These are phyloP conservation scores for Stenolophus ochropezus DNA, from an alignment of 2,888 invertebrate genomes.

Conservation along the genomic window DNA sequence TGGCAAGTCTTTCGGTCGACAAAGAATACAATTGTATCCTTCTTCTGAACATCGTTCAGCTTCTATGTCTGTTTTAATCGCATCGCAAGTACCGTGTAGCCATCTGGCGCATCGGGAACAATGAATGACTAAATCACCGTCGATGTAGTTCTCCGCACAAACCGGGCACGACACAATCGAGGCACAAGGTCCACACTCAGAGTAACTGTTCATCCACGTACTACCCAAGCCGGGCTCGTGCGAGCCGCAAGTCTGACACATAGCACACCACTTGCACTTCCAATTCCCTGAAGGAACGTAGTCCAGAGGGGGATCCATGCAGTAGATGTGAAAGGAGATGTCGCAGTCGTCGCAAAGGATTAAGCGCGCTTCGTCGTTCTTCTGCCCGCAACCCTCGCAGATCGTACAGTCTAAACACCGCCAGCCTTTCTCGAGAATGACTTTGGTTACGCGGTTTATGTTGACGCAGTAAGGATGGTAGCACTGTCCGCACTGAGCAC, in stretches of 20 bases:
- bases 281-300: slow-evolving; percentile 97
- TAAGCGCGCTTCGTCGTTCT: slow-evolving; percentile 94
- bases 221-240: slow-evolving; percentile 85
- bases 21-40: slow-evolving; percentile 93
- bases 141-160: slow-evolving; percentile 89
- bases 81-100: slow-evolving; percentile 95
- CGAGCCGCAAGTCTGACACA: slow-evolving; percentile 92
- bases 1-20: slow-evolving; percentile 88
- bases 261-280: slow-evolving; percentile 98
- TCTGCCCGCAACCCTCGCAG: slow-evolving; percentile 98
- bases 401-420: slow-evolving; percentile 98
- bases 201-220: slow-evolving; percentile 89
- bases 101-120: slow-evolving; percentile 95
- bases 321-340: slow-evolving; percentile 99
- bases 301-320: slow-evolving; percentile 95
- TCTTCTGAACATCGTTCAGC: slow-evolving; percentile 94
- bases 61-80: slow-evolving; percentile 89
- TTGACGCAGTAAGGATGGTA: slow-evolving; percentile 99
- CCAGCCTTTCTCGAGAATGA: slow-evolving; percentile 96
- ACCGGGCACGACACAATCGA: slow-evolving; percentile 91
- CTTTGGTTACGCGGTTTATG: slow-evolving; percentile 92
- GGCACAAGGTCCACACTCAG: slow-evolving; percentile 96
- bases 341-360: slow-evolving; percentile 99
- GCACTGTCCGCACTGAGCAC: slow-evolving; percentile 99
- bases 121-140: slow-evolving; percentile 96